phyloP scores from a whole-genome alignment of 2,797 vertebrate species.

The Dipus sagitta region DNA sequence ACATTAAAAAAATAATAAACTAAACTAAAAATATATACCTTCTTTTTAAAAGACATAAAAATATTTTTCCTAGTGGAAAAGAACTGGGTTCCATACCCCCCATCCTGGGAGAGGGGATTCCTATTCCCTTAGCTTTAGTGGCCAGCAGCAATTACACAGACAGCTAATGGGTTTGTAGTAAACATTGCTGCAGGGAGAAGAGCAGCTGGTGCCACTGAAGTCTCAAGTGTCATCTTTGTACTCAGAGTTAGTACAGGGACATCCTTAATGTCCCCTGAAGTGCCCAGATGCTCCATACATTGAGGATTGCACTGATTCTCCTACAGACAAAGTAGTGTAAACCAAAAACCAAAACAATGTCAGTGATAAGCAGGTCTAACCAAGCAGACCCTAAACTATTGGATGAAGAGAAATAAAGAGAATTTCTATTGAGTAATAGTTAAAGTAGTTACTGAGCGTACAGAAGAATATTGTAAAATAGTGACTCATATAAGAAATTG shows the following conservation, averaged over 20 bases:
- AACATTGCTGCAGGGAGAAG: background rate
- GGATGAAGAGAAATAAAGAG: background rate
- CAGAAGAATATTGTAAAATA: background rate
- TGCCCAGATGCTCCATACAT: rapidly evolving
- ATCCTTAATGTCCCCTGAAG: background rate
- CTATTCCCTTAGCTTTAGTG: background rate
- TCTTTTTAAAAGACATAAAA: background rate
- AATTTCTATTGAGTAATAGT: background rate
- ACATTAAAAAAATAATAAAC: too few species aligned
- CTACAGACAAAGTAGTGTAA: background rate
- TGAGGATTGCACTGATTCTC: background rate
- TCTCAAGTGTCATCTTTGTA: rapidly evolving
- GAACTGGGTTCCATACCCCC: background rate
- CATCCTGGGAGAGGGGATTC: background rate
- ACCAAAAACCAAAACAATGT: background rate
- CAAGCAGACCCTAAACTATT: background rate
- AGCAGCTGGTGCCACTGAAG: background rate
- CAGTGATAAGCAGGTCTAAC: background rate
- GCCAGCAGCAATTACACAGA: background rate
- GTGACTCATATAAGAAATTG: background rate
- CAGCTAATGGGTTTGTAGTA: background rate
- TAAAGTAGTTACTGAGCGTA: background rate
- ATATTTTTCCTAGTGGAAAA: background rate
- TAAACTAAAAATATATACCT: background rate
- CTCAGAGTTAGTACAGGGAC: background rate